Evolutionary conservation across 2,113 vertebrate genomes (phyloP).

Genomic region (Grantiella picta): DNA sequence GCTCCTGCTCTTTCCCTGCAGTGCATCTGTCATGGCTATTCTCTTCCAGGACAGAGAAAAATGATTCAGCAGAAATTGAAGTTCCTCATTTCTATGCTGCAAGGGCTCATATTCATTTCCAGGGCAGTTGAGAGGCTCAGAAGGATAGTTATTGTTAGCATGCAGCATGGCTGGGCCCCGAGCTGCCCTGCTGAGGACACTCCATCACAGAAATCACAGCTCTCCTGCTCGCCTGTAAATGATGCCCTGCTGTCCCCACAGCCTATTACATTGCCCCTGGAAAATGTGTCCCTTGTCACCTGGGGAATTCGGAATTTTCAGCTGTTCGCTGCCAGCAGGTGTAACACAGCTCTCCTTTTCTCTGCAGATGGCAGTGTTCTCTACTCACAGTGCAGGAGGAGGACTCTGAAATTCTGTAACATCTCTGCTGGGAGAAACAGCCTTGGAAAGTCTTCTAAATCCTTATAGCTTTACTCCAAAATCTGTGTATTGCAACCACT

Average conservation of each 20-base stretch:
- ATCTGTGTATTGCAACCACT: neutral
- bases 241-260: conserved; percentile 53
- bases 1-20: conserved; percentile 30
- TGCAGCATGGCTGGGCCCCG: conserved; percentile 41
- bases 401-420: neutral
- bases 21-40: conserved; percentile 61
- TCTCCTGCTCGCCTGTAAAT: conserved; percentile 54
- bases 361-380: conserved; percentile 25
- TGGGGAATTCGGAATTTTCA: conserved; percentile 2
- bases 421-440: neutral
- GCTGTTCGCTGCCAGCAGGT: neutral
- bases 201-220: conserved; percentile 71
- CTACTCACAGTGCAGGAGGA: neutral
- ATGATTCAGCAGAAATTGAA: conserved; percentile 74
- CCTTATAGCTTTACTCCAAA: neutral
- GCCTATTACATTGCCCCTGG: conserved; percentile 53
- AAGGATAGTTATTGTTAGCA: conserved; percentile 68
- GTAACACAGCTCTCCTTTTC: neutral
- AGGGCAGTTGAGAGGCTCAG: conserved; percentile 64
- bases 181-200: conserved; percentile 57
- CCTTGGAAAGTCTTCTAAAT: neutral
- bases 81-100: conserved; percentile 70
- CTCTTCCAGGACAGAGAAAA: conserved; percentile 69
- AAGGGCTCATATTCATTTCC: conserved; percentile 72
- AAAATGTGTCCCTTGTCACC: conserved; percentile 51